Evolutionary conservation across 2,797 vertebrate species (phyloP).

Genomic region (Pipistrellus nathusii): DNA sequence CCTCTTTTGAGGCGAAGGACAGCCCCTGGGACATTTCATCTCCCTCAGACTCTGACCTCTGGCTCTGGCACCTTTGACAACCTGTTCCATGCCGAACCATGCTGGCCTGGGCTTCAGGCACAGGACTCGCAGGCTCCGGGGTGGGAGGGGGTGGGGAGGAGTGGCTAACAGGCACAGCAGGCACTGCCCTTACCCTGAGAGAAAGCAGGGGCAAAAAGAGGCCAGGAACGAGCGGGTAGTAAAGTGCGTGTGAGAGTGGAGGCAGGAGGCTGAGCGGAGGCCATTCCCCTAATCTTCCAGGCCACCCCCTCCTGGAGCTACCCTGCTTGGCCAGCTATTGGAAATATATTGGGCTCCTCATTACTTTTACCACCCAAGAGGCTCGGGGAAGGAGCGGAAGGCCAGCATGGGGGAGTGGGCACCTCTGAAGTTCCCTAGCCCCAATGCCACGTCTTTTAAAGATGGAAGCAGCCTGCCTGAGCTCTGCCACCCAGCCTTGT

Average conservation of each 20-base stretch:
- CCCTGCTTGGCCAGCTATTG: slow-evolving; percentile 27
- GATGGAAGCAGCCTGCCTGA: background rate
- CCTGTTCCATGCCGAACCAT: background rate
- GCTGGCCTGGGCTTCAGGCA: background rate
- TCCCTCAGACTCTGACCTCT: background rate
- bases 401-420: background rate
- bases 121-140: background rate
- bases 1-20: slow-evolving; percentile 3
- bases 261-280: background rate
- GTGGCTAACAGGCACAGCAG: slow-evolving; percentile 7
- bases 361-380: background rate
- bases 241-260: slow-evolving; percentile 73
- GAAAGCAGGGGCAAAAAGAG: slow-evolving; percentile 39
- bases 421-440: background rate
- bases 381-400: background rate
- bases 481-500: background rate
- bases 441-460: background rate
- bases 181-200: slow-evolving; percentile 78
- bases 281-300: background rate
- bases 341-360: slow-evolving; percentile 4
- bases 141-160: background rate
- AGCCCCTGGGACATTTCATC: background rate
- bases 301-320: background rate
- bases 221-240: background rate
- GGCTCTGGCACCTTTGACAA: background rate